Evolutionary conservation across 2,888 invertebrate species (phyloP).

Genomic region (Drosophila nr. perissopoda): DNA sequence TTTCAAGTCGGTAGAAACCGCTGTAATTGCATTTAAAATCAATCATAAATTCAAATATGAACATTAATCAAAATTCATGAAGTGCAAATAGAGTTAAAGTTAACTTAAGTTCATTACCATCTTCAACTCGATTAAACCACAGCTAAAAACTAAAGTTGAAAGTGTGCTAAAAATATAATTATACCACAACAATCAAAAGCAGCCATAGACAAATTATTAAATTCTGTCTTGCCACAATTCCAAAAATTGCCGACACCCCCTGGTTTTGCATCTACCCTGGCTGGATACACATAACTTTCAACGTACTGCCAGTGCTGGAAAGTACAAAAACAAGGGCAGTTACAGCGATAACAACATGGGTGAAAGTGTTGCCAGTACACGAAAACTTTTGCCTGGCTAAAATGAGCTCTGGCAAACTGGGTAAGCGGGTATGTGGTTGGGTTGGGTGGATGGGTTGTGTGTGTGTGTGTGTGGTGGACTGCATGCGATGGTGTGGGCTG

Average conservation of each 20-base stretch:
- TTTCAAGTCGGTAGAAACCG: neutral
- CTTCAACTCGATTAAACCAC: neutral
- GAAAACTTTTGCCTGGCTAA: constrained; percentile 57
- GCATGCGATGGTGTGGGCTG: constrained; percentile 27
- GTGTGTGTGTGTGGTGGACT: constrained; percentile 22
- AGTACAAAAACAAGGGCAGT: constrained; percentile 57
- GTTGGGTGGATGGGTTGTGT: constrained; percentile 11
- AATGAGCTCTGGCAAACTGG: constrained; percentile 14
- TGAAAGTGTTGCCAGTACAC: constrained; percentile 69
- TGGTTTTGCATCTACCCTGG: constrained; percentile 12
- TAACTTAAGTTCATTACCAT: neutral
- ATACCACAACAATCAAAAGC: constrained; percentile 50
- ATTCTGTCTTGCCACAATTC: constrained; percentile 42
- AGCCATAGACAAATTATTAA: constrained; percentile 65
- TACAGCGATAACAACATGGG: constrained; percentile 46
- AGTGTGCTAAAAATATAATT: constrained; percentile 63
- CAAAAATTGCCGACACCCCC: constrained; percentile 15
- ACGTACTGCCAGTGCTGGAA: constrained; percentile 20
- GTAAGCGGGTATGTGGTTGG: neutral
- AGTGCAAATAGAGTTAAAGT: neutral
- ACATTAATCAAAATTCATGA: neutral
- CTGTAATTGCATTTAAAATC: neutral
- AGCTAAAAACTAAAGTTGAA: constrained; percentile 42
- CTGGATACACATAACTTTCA: constrained; percentile 62
- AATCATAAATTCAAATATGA: neutral